Conservation (phyloP, 2,888 invertebrate genomes). For the Invenusta paracnida region DNA sequence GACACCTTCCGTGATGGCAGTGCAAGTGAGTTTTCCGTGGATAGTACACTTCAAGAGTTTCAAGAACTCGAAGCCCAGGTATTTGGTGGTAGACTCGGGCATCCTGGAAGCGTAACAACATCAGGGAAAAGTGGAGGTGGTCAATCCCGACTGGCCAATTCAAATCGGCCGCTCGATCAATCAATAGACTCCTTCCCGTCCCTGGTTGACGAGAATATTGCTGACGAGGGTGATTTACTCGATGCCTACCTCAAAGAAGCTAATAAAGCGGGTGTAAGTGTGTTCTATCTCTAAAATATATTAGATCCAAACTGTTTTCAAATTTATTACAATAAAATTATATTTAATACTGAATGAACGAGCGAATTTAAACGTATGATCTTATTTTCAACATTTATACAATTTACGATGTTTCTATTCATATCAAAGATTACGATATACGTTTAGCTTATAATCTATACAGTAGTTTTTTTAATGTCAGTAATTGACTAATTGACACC, state of each 20-base stretch:
- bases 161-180: not conserved
- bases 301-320: no score
- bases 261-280: not conserved
- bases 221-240: not conserved
- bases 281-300: no score
- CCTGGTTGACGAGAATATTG: not conserved
- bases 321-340: no score
- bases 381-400: no score
- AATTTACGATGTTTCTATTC: no score
- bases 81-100: not conserved
- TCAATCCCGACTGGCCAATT: not conserved
- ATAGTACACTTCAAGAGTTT: not conserved
- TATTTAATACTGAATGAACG: no score
- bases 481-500: no score
- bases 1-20: not conserved
- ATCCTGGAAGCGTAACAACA: not conserved
- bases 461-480: no score
- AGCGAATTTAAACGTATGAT: no score
- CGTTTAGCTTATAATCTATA: no score
- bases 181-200: not conserved
- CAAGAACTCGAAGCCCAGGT: constrained; percentile 7
- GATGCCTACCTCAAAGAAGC: not conserved
- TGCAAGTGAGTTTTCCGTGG: not conserved
- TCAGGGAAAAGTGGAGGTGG: not conserved
- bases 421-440: no score